phyloP scores from a whole-genome alignment of 2,113 vertebrate species.

The Dromaius novaehollandiae region DNA sequence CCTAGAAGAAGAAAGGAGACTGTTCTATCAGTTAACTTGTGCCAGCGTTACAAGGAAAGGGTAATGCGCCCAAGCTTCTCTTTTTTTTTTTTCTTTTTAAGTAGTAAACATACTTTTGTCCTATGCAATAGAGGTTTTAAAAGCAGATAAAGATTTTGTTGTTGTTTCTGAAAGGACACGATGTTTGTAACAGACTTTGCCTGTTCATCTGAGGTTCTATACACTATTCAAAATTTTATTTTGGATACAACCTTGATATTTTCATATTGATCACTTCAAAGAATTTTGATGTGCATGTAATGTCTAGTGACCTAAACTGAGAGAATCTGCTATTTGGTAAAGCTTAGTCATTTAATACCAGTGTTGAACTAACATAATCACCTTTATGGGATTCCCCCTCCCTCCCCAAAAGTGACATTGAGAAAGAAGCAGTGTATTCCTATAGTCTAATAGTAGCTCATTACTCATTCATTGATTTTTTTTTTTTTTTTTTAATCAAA shows the following conservation, averaged over 20 bases:
- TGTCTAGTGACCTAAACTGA: not conserved
- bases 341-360: not conserved
- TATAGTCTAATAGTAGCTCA: not conserved
- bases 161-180: not conserved
- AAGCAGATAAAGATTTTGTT: not conserved
- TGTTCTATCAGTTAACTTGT: not conserved
- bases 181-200: not conserved
- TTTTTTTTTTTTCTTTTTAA: not conserved
- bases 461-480: not conserved
- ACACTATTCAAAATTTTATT: slow-evolving; percentile 65
- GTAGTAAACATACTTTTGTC: not conserved
- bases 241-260: slow-evolving; percentile 69
- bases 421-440: not conserved
- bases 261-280: not conserved
- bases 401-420: too few relatives aligned
- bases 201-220: slow-evolving; percentile 14
- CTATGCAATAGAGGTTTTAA: not conserved
- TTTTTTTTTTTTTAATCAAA: too few relatives aligned
- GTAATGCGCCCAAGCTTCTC: not conserved
- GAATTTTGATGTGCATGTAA: not conserved
- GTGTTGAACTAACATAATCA: not conserved
- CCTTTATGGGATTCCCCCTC: accelerated
- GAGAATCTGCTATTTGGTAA: not conserved
- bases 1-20: not conserved
- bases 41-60: not conserved